Base-by-base conservation (phyloP, 2,797 vertebrate genomes). In the Oryzias dopingdopingensis region DNA sequence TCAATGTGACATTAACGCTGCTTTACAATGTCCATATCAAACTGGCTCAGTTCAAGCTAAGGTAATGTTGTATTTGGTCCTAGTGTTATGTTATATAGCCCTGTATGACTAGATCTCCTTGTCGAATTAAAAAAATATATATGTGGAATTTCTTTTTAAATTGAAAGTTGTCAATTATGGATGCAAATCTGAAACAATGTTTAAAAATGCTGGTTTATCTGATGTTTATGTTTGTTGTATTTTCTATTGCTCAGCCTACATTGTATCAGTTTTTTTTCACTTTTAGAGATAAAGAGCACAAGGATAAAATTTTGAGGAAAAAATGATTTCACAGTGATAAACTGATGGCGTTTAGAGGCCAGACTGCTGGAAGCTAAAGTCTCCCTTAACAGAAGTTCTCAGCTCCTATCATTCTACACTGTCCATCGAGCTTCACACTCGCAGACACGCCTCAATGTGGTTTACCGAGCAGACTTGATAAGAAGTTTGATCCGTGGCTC, bases 251-350 rank as follows among this genome's bases (percentile, higher is more conserved):
- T 91, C 81, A 81, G 87, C 87, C 76, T 90, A 91, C 88, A 83
- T 86, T 85, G 47, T 59, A 86, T 37, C 26, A 6, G 26, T 26
- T 6, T 0, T 12, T 37, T 10, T 37, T 12, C 1, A 66, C 56
- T 65, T 56, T 61, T 24, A 43, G 50, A 51, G 43, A 20, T 24
- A 42, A 57, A 17, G 18, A 46, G 43, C 10, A 72, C 72, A 73
- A 53, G 49, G 32, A 72, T 46, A 72, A 67, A 77, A 12, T 37
- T 37, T 37, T 37, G 32, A 37, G 32, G 32, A 37, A 76, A 67
- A 57, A 70, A 79, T 59, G 74, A 88, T 76, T 92, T 93, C 92
- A 93, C 92, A 93, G 91, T 93, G 91, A 85, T 89, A 77, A 85
- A 74, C 80, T 83, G 78, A 81, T 78, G 77, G 81, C 76, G 84